Percentiles rank a stretch among this genome's conserved stretches.
phyloP scores from a whole-genome alignment of 2,113 vertebrate genomes.

The Bucco capensis region DNA sequence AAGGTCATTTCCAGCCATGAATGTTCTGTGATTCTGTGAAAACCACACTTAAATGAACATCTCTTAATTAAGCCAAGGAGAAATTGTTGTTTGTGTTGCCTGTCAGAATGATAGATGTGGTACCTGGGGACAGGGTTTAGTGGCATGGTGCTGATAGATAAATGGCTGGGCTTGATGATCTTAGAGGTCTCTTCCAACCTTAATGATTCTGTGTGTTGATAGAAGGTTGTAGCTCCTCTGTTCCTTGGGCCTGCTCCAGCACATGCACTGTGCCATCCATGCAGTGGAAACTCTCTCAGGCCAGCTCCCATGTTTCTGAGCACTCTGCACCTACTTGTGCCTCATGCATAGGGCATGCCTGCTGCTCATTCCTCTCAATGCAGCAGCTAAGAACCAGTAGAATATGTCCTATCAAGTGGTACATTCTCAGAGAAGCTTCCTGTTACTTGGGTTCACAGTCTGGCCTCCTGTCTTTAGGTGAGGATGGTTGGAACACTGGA shows the following conservation, averaged over 20 bases:
- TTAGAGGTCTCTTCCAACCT: too few species aligned
- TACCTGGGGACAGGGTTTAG: too few species aligned
- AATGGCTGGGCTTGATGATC: too few species aligned
- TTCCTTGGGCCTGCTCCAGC: not conserved
- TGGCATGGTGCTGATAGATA: too few species aligned
- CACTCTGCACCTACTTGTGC: not conserved
- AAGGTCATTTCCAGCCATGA: too few species aligned
- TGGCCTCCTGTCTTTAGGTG: not conserved
- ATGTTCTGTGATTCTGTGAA: too few species aligned
- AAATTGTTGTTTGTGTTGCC: not conserved
- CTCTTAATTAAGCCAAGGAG: not conserved
- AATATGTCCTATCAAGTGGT: not conserved
- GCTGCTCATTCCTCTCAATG: not conserved
- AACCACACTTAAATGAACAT: not conserved
- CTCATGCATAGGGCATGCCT: rapidly evolving
- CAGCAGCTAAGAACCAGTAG: not conserved
- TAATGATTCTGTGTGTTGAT: too few species aligned
- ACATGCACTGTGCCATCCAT: rapidly evolving
- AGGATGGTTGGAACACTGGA: not conserved
- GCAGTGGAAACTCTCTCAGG: not conserved
- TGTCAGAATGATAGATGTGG: not conserved
- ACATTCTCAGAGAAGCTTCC: not conserved
- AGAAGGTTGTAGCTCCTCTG: not conserved
- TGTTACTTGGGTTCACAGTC: not conserved
- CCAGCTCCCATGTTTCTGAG: not conserved